Base-by-base conservation (phyloP, 2,888 invertebrate species). In the Scaptomyza caliginosa region DNA sequence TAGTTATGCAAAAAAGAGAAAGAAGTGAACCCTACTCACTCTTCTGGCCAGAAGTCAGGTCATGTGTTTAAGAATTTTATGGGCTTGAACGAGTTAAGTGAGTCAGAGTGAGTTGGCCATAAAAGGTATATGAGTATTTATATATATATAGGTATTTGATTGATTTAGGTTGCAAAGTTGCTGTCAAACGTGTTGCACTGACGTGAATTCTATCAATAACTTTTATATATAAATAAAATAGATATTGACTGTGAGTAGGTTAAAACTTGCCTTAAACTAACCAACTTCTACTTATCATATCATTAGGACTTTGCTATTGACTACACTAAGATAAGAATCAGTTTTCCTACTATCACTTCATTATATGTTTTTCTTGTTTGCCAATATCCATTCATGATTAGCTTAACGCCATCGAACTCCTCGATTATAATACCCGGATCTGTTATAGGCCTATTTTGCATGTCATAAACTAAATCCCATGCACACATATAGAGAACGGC, bases 371-470 rank as follows among this genome's bases (percentile, higher is more conserved):
- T n/a, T 4, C 0, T 5, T 32, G 8, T 40, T 1, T 6, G n/a
- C 7, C 21, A 42, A 40, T 51, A 55, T 40, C 19, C 51, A 63
- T 48, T 16, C 30, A 48, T 72, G 54, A 62, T 56, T 42, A 46
- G 52, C 43, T 21, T 23, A 70, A 56, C 42, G 16, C n/a, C n/a
- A n/a, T 10, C 13, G 16, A 11, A 23, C 43, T 43, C 40, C 26
- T 24, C 28, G 36, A 32, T 40, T 17, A 26, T 58, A 63, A 38
- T 67, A 50, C 55, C 8, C 24, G 48, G 55, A 55, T 72, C 64
- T 68, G 68, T 65, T 50, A 51, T 42, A 54, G 24, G 45, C 17
- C 69, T 69, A 69, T 60, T 72, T 74, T 74, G 69, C 69, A 74
- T 74, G 74, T 65, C 68, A 72, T 68, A 55, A 45, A 42, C 34